These are phyloP conservation scores for Pteronotus mesoamericanus DNA, from an alignment of 2,797 vertebrate species.

Conservation along the genomic window DNA sequence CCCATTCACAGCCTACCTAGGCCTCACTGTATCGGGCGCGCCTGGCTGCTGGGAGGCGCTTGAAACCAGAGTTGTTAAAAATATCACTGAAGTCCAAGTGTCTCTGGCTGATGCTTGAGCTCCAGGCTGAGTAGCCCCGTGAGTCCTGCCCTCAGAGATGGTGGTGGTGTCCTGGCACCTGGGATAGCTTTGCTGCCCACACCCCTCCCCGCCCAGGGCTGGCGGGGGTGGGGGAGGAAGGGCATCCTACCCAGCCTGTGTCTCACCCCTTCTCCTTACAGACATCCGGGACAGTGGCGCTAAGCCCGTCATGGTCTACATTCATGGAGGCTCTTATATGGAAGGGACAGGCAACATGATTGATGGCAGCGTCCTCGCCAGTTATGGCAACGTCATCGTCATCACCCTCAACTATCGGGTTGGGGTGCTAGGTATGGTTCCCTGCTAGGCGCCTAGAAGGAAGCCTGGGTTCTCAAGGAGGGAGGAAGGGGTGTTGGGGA, in stretches of 20 bases:
- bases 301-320: constrained; percentile 99
- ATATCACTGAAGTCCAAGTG: neutral
- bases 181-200: constrained; percentile 65
- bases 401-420: constrained; percentile 99
- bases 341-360: constrained; percentile 99
- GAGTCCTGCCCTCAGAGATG: constrained; percentile 55
- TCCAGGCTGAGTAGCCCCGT: neutral
- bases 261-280: constrained; percentile 86
- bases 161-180: constrained; percentile 68
- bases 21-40: neutral
- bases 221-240: constrained; percentile 58
- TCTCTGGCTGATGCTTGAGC: constrained; percentile 5
- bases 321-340: constrained; percentile 99
- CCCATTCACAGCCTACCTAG: neutral
- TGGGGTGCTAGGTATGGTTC: constrained; percentile 93
- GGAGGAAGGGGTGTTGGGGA: neutral
- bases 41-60: neutral
- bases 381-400: constrained; percentile 99
- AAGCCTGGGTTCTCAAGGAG: neutral
- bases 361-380: constrained; percentile 96
- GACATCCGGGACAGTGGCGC: constrained; percentile 99
- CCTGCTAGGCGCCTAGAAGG: neutral
- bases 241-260: constrained; percentile 66
- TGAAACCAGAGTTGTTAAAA: constrained; percentile 21
- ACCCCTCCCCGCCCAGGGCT: constrained; percentile 34